Conservation (phyloP, 2,797 vertebrate genomes). For the Acridotheres tristis region DNA sequence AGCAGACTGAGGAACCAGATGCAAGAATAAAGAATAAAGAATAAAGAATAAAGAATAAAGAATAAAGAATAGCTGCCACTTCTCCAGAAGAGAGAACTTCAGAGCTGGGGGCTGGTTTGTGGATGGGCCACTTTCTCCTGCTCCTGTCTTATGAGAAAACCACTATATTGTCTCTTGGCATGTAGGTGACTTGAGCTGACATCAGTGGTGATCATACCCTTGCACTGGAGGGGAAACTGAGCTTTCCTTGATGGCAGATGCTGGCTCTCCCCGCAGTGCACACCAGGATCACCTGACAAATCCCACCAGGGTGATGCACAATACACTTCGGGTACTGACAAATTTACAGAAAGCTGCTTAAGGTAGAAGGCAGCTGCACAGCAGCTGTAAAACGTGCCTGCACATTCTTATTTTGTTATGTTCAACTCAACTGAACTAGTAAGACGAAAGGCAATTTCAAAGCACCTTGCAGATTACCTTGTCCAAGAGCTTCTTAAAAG, state of each 20-base stretch:
- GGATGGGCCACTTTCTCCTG: neutral
- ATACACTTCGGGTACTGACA: neutral
- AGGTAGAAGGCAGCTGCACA: neutral
- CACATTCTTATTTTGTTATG: neutral
- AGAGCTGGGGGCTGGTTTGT: neutral
- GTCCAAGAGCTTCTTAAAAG: constrained; percentile 35
- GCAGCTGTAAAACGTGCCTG: neutral
- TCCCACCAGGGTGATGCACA: neutral
- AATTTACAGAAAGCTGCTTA: constrained; percentile 25
- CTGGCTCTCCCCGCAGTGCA: neutral
- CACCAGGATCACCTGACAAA: constrained; percentile 16
- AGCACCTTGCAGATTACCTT: constrained; percentile 12
- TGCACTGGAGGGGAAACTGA: neutral
- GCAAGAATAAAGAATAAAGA: neutral
- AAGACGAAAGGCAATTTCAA: constrained; percentile 35
- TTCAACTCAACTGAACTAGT: neutral
- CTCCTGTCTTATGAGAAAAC: neutral
- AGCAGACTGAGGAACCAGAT: neutral
- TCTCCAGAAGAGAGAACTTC: neutral
- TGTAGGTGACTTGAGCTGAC: neutral
- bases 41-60: too few species aligned
- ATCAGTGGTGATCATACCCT: neutral
- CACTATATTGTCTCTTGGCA: neutral
- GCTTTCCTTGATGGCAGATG: neutral
- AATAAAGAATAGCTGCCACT: neutral